Evolutionary conservation across 2,888 invertebrate genomes (phyloP), one percentile per base, ranked within the genome.

Genomic region (Sthenelais limicola): DNA sequence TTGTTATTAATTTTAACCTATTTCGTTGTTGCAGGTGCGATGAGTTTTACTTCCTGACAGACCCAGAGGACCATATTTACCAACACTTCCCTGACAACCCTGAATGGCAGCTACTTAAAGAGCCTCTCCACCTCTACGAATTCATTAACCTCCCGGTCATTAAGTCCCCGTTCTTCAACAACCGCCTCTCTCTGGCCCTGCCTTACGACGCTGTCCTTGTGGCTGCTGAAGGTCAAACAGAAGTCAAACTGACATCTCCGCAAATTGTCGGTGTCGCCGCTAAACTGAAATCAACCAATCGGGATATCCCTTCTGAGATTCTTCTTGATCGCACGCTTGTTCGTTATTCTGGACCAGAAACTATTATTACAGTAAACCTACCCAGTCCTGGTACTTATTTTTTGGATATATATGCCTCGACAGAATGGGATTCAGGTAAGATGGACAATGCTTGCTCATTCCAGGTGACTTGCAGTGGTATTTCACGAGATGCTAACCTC

Each of bases 81-180:
- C 86, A 87, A 74, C 87, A 87, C 73, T 86, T 82, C 70, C 87
- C 87, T 0, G 85, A 86, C 70, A 84, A 85, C 67, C 82, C 83
- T 24, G 80, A 80, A 72, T 89, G 89, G 89, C 89, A 89, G 83
- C 86, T 90, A 7, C 81, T 89, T 71, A 87, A 87, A 76, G 83
- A 84, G 74, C 88, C 89, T 4, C 82, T 89, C 52, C 84, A 85
- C 5, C 77, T 89, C 74, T 85, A 87, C 9, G 86, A 89, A 62
- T 90, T 90, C 81, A 87, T 89, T 54, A 80, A 83, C 33, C 82
- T 88, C 49, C 89, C 89, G 1, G 86, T 89, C 21, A 83, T 89
- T 38, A 88, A 88, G 71, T 88, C 89, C 2, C 86, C 88, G 51
- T 89, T 89, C 81, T 89, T 89, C 80, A 86, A 86, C 74, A 80